phyloP scores from a whole-genome alignment of 1,140 invertebrate species.

The Papilio polyxenes region DNA sequence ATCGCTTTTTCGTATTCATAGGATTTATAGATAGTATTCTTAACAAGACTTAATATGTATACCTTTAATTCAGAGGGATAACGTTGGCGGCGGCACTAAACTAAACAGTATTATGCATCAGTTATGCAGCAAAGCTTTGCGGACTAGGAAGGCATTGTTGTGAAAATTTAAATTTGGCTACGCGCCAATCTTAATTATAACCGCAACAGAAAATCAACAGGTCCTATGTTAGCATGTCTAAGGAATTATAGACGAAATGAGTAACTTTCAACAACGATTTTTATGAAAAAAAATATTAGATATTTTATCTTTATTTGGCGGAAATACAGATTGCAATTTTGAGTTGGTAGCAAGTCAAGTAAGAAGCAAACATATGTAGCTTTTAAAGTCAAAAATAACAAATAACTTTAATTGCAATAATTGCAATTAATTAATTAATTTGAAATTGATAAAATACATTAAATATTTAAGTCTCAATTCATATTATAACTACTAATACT shows the following conservation, averaged over 20 bases:
- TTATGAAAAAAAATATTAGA: neutral
- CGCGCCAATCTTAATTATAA: slow-evolving; percentile 23
- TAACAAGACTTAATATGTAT: no score
- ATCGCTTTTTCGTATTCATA: no score
- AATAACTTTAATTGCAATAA: no score
- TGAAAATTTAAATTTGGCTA: slow-evolving; percentile 19
- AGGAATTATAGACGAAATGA: neutral
- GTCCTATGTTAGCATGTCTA: neutral
- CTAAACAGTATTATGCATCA: slow-evolving; percentile 27
- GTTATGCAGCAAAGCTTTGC: slow-evolving; percentile 19
- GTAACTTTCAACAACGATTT: neutral
- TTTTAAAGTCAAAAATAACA: no score
- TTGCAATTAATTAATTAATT: no score
- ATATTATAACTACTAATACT: neutral
- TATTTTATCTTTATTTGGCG: no score
- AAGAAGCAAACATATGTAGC: no score
- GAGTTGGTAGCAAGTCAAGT: no score
- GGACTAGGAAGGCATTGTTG: slow-evolving; percentile 8
- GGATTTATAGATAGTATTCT: no score
- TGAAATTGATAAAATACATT: neutral
- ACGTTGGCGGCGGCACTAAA: neutral
- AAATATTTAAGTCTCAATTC: neutral
- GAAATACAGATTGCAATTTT: no score
- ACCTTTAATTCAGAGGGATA: neutral
- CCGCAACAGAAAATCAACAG: slow-evolving; percentile 10